Conservation (phyloP, 2,113 vertebrate species). For the Cairina moschata region DNA sequence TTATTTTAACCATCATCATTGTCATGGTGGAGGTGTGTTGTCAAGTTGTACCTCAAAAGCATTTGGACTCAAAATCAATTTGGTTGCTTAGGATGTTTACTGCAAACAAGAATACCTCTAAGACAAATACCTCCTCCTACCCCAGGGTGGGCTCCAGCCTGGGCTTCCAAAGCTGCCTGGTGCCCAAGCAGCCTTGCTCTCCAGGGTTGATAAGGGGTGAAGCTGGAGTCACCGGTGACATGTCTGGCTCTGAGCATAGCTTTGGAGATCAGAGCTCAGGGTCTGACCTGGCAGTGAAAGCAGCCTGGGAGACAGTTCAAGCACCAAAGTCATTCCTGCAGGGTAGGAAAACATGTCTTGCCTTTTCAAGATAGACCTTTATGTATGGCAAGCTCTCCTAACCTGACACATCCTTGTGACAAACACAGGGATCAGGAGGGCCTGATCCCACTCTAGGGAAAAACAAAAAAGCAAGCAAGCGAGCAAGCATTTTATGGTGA, state of each 20-base stretch:
- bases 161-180: background rate
- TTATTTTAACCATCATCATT: background rate
- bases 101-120: background rate
- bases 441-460: background rate
- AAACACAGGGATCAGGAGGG: background rate
- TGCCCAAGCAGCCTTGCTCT: background rate
- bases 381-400: background rate
- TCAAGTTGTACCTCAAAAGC: background rate
- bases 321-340: background rate
- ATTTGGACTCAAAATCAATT: background rate
- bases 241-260: background rate
- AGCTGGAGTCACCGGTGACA: background rate
- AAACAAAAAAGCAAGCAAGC: background rate
- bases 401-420: background rate
- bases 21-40: background rate
- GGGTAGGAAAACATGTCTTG: background rate
- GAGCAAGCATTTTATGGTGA: background rate
- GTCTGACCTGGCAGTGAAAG: background rate
- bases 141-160: background rate
- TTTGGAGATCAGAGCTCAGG: background rate
- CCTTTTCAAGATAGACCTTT: background rate
- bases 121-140: background rate
- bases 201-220: background rate
- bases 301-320: background rate
- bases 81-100: background rate